Conservation (phyloP, 2,113 vertebrate genomes). For the Ivindomyrus marchei region DNA sequence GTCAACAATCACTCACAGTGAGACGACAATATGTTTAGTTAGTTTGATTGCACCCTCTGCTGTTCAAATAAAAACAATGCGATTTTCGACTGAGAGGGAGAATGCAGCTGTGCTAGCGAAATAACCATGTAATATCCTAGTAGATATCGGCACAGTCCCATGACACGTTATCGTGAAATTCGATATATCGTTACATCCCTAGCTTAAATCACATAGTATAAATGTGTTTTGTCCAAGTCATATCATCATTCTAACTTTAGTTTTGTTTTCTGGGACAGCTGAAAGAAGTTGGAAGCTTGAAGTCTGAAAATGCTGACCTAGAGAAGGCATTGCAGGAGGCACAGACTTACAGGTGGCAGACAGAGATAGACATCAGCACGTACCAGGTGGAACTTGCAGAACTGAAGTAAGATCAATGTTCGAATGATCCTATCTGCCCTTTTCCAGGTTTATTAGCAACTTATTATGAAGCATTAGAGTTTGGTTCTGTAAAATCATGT, state of each 20-base stretch:
- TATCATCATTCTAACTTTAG: background rate
- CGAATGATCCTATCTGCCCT: background rate
- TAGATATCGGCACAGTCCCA: background rate
- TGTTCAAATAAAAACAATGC: background rate
- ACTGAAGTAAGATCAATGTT: constrained; percentile 50
- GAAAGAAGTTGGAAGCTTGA: constrained; percentile 48
- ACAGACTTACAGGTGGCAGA: constrained; percentile 45
- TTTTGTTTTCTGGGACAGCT: constrained; percentile 31
- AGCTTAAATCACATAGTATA: background rate
- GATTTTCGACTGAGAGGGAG: background rate
- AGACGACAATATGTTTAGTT: background rate
- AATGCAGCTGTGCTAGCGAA: background rate
- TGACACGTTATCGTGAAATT: background rate
- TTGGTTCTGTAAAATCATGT: too few species aligned
- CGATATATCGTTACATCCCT: background rate
- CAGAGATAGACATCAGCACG: constrained; percentile 44
- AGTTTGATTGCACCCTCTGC: background rate
- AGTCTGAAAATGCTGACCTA: constrained; percentile 46
- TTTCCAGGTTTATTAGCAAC: too few species aligned
- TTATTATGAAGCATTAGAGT: too few species aligned
- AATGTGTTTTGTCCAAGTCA: background rate
- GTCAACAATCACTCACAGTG: background rate
- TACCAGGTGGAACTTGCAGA: constrained; percentile 51
- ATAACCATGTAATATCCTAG: background rate
- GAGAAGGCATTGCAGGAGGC: constrained; percentile 55